These are phyloP conservation scores for Axis porcinus DNA, from an alignment of 2,113 vertebrate genomes.

Conservation along the genomic window DNA sequence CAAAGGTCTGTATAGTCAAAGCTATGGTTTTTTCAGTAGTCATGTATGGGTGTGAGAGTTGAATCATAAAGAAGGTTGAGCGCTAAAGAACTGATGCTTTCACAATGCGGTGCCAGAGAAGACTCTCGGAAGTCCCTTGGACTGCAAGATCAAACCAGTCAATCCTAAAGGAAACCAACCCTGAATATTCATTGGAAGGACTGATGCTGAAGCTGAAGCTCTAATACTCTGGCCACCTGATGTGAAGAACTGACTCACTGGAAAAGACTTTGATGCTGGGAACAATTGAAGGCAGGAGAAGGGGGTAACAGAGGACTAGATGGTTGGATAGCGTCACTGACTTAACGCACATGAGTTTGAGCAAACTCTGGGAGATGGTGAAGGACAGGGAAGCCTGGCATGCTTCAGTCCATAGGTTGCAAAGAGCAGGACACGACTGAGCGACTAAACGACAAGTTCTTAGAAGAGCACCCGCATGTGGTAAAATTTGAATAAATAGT, in stretches of 20 bases:
- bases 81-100: background rate
- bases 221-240: background rate
- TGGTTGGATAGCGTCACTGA: background rate
- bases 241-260: background rate
- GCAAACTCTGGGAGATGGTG: background rate
- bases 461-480: background rate
- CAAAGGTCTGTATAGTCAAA: background rate
- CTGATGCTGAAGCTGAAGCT: background rate
- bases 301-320: background rate
- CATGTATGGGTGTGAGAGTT: background rate
- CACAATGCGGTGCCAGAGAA: background rate
- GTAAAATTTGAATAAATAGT: background rate
- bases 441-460: background rate
- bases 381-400: background rate
- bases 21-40: background rate
- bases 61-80: background rate
- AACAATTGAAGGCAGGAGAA: background rate
- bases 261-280: background rate
- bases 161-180: background rate
- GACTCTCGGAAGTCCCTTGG: background rate
- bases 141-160: background rate
- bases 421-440: background rate
- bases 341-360: background rate
- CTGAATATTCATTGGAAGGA: background rate
- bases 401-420: background rate